Evolutionary conservation across 2,888 invertebrate genomes (phyloP).

Genomic region (Agonopterix arenella): DNA sequence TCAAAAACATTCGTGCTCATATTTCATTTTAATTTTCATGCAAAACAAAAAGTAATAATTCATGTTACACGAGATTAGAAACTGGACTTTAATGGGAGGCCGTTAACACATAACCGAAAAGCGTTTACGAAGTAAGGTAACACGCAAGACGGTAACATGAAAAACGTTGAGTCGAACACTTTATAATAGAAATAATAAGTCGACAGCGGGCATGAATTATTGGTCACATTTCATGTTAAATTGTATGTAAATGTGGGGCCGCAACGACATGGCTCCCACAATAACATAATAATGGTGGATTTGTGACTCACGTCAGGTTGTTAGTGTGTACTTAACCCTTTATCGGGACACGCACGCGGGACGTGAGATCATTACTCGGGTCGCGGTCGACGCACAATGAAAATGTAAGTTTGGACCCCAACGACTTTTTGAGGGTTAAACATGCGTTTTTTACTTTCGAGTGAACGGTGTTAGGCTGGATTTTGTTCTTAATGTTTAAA

Average conservation of each 20-base stretch:
- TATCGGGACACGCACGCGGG: slow-evolving; percentile 73
- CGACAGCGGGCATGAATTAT: slow-evolving; percentile 67
- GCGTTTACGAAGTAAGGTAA: slow-evolving; percentile 34
- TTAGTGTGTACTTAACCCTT: slow-evolving; percentile 76
- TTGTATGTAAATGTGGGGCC: slow-evolving; percentile 73
- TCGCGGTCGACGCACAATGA: slow-evolving; percentile 21
- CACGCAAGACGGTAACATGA: slow-evolving; percentile 57
- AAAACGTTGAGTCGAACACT: slow-evolving; percentile 63
- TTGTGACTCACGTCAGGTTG: slow-evolving; percentile 75
- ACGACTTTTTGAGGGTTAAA: slow-evolving; percentile 17
- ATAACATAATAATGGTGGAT: slow-evolving; percentile 76
- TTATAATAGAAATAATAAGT: slow-evolving; percentile 73
- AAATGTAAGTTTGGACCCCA: slow-evolving; percentile 12
- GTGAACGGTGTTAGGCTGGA: too few species aligned
- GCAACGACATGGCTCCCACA: slow-evolving; percentile 70
- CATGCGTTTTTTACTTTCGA: background rate
- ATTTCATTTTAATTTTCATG: slow-evolving; percentile 31
- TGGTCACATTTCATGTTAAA: slow-evolving; percentile 75
- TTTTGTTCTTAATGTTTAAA: too few species aligned
- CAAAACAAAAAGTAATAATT: slow-evolving; percentile 40
- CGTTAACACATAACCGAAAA: slow-evolving; percentile 48
- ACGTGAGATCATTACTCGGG: slow-evolving; percentile 73
- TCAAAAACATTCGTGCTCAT: slow-evolving; percentile 24
- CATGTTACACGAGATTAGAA: slow-evolving; percentile 32
- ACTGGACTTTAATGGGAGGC: slow-evolving; percentile 41